phyloP scores from a whole-genome alignment of 2,888 invertebrate species.

The Sisyra terminalis region DNA sequence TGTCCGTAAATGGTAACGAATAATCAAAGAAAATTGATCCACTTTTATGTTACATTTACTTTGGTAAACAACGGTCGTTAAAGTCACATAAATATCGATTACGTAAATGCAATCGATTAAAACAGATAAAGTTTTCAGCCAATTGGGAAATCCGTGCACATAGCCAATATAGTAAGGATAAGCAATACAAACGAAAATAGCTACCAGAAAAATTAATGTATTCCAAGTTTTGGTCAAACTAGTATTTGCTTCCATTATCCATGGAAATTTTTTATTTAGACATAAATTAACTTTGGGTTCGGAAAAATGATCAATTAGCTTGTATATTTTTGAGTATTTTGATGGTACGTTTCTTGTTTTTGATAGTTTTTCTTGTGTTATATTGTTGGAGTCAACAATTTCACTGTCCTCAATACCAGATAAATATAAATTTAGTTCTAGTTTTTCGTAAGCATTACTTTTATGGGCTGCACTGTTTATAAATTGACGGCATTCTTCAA shows the following conservation, averaged over 20 bases:
- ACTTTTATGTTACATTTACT: slow-evolving; percentile 22
- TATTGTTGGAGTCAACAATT: too few relatives aligned
- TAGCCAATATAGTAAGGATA: slow-evolving; percentile 35
- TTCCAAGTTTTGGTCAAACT: slow-evolving; percentile 32
- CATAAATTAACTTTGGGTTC: slow-evolving; percentile 19
- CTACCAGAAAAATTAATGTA: slow-evolving; percentile 26
- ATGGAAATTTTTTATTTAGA: slow-evolving; percentile 27
- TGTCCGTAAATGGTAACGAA: slow-evolving; percentile 28
- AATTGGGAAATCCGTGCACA: slow-evolving; percentile 25
- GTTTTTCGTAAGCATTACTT: too few relatives aligned
- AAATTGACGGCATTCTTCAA: slow-evolving; percentile 5
- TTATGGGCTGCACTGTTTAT: too few relatives aligned
- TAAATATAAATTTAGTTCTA: too few relatives aligned
- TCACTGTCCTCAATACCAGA: too few relatives aligned
- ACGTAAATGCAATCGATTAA: slow-evolving; percentile 27
- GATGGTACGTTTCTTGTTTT: too few relatives aligned
- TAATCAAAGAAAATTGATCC: slow-evolving; percentile 22
- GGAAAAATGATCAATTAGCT: too few relatives aligned
- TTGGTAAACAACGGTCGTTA: slow-evolving; percentile 31
- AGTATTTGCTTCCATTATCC: slow-evolving; percentile 31
- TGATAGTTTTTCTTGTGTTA: too few relatives aligned
- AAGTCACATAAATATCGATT: slow-evolving; percentile 28
- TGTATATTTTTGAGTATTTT: too few relatives aligned
- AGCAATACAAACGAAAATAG: slow-evolving; percentile 27
- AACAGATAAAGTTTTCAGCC: slow-evolving; percentile 26